Conservation (phyloP, 2,113 vertebrate species). For the Australoheros scitulus region DNA sequence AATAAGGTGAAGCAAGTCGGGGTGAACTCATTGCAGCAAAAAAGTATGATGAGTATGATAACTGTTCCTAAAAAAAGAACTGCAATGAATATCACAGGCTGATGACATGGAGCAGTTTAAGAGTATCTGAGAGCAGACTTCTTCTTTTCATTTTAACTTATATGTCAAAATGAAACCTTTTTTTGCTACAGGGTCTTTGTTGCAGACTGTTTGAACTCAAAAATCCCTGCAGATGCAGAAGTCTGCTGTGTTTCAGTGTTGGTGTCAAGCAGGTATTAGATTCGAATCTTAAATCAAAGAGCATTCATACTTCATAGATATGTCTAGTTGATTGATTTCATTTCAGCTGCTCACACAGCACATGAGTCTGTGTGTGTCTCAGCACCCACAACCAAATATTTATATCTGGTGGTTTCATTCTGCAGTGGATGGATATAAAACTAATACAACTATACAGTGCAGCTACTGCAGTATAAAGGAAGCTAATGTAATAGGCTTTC, state of each 20-base stretch:
- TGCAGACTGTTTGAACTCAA: slow-evolving; percentile 15
- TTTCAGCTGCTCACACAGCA: neutral
- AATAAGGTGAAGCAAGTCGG: neutral
- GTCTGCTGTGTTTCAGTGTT: neutral
- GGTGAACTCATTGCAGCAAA: neutral
- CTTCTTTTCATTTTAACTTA: slow-evolving; percentile 24
- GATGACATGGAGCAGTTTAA: slow-evolving; percentile 8
- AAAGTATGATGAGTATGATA: slow-evolving; percentile 3
- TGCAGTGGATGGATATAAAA: neutral
- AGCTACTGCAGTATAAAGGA: neutral
- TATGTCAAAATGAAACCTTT: slow-evolving; percentile 39
- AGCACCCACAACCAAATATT: neutral
- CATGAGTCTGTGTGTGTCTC: neutral
- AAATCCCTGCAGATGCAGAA: slow-evolving; percentile 5
- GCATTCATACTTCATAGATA: slow-evolving; percentile 10
- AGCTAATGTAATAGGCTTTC: neutral
- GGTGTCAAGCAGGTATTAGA: slow-evolving; percentile 6
- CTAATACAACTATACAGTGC: neutral
- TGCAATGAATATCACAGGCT: slow-evolving; percentile 10
- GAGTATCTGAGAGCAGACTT: neutral
- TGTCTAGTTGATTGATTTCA: slow-evolving; percentile 21
- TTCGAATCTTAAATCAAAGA: slow-evolving; percentile 22
- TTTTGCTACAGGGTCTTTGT: slow-evolving; percentile 24
- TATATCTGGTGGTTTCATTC: slow-evolving; percentile 6
- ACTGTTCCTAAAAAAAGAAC: neutral